Conservation (phyloP, 2,888 invertebrate genomes). For the Lithophane semibrunnea region DNA sequence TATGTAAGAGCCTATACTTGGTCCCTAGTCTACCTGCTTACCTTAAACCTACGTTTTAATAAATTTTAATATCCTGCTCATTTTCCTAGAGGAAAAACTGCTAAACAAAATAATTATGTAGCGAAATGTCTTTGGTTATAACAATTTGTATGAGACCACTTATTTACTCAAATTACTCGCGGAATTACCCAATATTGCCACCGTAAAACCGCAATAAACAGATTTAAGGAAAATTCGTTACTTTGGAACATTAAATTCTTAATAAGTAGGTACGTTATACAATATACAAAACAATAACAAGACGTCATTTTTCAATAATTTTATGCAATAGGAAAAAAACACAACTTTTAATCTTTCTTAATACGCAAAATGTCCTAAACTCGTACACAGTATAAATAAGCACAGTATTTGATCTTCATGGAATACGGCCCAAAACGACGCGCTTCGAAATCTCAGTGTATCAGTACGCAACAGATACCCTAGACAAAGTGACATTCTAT, state of each 20-base stretch:
- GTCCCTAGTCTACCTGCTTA: neutral
- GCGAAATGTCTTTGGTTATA: neutral
- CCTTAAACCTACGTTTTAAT: no score
- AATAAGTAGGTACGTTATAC: no score
- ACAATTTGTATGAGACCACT: neutral
- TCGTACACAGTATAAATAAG: no score
- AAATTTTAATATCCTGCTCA: neutral
- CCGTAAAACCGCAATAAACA: neutral
- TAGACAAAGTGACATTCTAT: no score
- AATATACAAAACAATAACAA: neutral
- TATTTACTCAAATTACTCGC: neutral
- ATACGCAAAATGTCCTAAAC: neutral
- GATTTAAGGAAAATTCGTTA: neutral
- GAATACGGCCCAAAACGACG: no score
- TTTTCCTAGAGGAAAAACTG: neutral
- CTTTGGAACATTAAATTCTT: neutral
- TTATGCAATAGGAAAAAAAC: constrained; percentile 27
- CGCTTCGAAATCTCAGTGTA: no score
- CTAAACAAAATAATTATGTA: neutral
- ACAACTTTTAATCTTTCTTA: constrained; percentile 4
- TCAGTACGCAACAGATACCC: no score
- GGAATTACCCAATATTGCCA: neutral
- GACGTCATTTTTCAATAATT: neutral
- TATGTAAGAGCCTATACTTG: no score
- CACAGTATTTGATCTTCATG: no score